Conservation (phyloP, 2,888 invertebrate species). For the Aphodius sticticus region DNA sequence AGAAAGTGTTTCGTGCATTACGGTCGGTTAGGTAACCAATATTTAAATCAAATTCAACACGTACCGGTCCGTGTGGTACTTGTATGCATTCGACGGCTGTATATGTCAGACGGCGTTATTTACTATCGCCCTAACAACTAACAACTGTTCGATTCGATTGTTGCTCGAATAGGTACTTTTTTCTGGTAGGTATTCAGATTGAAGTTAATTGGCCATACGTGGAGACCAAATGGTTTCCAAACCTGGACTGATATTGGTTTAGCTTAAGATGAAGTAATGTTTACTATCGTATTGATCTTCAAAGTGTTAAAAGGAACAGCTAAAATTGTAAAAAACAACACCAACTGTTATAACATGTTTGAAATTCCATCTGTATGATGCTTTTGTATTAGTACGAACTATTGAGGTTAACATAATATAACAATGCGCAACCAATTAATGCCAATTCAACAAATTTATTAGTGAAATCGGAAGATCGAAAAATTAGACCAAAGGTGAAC, state of each 20-base stretch:
- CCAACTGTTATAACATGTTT: too few species aligned
- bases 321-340: too few species aligned
- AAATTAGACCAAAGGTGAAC: background rate
- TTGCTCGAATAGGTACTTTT: background rate
- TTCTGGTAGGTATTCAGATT: background rate
- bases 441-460: background rate
- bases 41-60: slow-evolving; percentile 4
- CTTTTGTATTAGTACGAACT: background rate
- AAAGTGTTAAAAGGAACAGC: too few species aligned
- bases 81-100: background rate
- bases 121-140: background rate
- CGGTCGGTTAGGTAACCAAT: background rate
- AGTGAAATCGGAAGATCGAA: background rate
- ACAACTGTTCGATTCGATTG: background rate
- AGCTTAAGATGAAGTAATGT: background rate
- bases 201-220: background rate
- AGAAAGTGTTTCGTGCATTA: slow-evolving; percentile 4
- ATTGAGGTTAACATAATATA: background rate
- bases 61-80: background rate
- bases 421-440: background rate
- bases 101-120: background rate
- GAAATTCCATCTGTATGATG: too few species aligned
- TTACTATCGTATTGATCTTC: too few species aligned
- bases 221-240: background rate
- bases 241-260: background rate